These are phyloP conservation scores for Thera britannica DNA, from an alignment of 2,888 invertebrate genomes.

Conservation along the genomic window DNA sequence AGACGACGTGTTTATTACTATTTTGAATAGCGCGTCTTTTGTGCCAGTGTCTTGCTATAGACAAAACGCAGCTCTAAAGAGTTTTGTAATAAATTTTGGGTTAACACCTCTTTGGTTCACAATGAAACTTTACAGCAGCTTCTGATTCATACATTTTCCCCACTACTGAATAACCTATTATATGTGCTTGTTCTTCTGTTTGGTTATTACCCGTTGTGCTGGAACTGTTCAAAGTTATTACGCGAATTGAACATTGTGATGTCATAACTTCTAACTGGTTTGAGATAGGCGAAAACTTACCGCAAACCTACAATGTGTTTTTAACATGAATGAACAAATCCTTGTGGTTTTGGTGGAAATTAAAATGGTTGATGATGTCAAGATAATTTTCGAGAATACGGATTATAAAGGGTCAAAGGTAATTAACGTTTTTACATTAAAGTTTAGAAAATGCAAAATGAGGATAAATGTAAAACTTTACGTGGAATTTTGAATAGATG, in stretches of 20 bases:
- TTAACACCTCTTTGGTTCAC: neutral
- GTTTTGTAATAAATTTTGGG: constrained; percentile 1
- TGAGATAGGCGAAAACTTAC: constrained; percentile 23
- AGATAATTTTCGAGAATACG: neutral
- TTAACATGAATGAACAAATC: constrained; percentile 15
- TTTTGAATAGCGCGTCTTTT: neutral
- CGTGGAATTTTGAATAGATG: too few species aligned
- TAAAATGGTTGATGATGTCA: constrained; percentile 19
- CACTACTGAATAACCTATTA: neutral
- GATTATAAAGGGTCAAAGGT: neutral
- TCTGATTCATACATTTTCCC: neutral
- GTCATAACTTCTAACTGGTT: constrained; percentile 34
- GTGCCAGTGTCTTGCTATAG: neutral
- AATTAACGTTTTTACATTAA: too few species aligned
- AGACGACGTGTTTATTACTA: too few species aligned
- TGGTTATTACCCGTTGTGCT: constrained; percentile 9
- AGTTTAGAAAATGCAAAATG: neutral
- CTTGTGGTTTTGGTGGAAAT: constrained; percentile 10
- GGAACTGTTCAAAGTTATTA: constrained; percentile 13
- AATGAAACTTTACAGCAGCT: neutral
- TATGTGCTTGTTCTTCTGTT: constrained; percentile 4
- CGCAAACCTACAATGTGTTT: constrained; percentile 16
- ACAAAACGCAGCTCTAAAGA: neutral
- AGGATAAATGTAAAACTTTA: neutral
- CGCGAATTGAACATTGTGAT: constrained; percentile 25